Percentiles rank a stretch among this genome's conserved stretches.
These are phyloP conservation scores for Acanthosepion lycidas DNA, from an alignment of 2,888 invertebrate genomes.

Conservation along the genomic window DNA sequence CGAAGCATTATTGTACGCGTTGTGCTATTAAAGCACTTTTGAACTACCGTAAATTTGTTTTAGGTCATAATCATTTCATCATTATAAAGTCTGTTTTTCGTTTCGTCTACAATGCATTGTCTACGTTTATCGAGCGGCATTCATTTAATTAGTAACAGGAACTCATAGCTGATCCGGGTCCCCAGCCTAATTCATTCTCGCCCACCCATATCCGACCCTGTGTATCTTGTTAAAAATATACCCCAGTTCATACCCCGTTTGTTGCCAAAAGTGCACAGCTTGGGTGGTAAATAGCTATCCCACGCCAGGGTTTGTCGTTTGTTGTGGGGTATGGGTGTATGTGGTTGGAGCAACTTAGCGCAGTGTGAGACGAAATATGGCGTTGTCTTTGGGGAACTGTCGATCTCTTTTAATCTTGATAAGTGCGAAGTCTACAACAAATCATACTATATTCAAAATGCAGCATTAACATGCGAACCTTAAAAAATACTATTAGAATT, in stretches of 20 bases:
- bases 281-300: constrained; percentile 4
- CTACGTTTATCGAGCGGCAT: too few species aligned
- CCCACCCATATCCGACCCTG: neutral
- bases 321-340: neutral
- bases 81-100: too few species aligned
- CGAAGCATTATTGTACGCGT: too few species aligned
- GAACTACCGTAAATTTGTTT: too few species aligned
- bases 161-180: neutral
- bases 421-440: neutral
- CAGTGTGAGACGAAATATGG: neutral
- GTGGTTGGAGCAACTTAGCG: neutral
- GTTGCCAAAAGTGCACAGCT: constrained; percentile 4
- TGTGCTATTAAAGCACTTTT: too few species aligned
- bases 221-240: neutral
- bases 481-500: neutral
- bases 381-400: neutral
- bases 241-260: neutral
- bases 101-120: too few species aligned
- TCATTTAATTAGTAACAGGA: neutral
- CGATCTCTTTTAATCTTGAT: neutral
- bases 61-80: too few species aligned
- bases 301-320: neutral
- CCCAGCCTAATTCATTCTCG: neutral
- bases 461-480: neutral
- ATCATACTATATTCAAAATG: neutral